Conservation (phyloP, 1,140 invertebrate genomes). For the Pachypsylla venusta region DNA sequence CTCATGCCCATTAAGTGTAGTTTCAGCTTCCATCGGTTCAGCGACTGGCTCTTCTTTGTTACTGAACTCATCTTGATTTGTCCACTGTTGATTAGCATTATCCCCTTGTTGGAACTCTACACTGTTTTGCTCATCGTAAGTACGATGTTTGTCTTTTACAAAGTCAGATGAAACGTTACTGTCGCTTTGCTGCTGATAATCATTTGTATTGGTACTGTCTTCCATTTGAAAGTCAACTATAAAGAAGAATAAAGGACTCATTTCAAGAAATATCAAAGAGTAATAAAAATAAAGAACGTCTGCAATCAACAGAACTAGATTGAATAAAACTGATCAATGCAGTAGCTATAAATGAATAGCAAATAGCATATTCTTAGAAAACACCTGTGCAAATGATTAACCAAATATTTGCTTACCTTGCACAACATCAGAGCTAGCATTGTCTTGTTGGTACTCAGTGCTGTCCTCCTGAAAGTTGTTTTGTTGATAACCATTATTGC, state of each 20-base stretch:
- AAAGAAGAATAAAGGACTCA: no score
- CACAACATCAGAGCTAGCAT: slow-evolving; percentile 6
- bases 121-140: not conserved
- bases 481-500: not conserved
- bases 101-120: slow-evolving; percentile 2
- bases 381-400: no score
- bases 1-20: not conserved
- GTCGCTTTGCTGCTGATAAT: slow-evolving; percentile 1
- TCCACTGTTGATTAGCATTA: slow-evolving; percentile 6
- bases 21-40: not conserved
- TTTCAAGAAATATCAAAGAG: no score
- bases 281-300: no score
- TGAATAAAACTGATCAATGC: no score
- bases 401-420: no score
- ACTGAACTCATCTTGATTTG: slow-evolving; percentile 4
- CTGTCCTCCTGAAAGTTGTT: no score
- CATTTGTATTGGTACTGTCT: slow-evolving; percentile 5
- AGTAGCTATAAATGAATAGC: no score
- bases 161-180: not conserved
- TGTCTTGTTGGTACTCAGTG: slow-evolving; percentile 2
- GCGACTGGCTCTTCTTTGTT: not conserved
- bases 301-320: no score
- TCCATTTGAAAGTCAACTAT: not conserved
- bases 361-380: no score
- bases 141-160: not conserved